Evolutionary conservation across 2,113 vertebrate genomes (phyloP).

Genomic region (Bos taurus): DNA sequence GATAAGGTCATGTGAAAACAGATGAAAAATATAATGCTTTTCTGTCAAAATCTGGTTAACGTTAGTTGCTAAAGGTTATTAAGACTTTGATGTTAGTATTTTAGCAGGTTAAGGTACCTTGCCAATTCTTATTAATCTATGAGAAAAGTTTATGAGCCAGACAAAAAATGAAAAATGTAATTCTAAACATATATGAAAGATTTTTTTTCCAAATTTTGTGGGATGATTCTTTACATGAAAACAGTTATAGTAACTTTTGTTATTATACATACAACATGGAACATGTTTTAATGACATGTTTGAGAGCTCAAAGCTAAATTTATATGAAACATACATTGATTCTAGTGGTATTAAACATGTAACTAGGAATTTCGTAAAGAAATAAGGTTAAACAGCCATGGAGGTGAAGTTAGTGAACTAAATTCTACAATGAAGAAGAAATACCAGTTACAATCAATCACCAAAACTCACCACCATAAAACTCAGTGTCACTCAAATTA

Average conservation of each 20-base stretch:
- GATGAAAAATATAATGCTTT: not conserved
- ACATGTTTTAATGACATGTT: slow-evolving; percentile 63
- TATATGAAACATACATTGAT: slow-evolving; percentile 59
- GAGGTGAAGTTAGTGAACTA: slow-evolving; percentile 87
- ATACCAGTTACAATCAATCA: slow-evolving; percentile 87
- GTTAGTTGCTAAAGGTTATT: slow-evolving; percentile 12
- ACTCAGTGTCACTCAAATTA: slow-evolving; percentile 99
- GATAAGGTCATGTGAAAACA: not conserved
- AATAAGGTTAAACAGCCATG: slow-evolving; percentile 77
- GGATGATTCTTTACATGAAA: slow-evolving; percentile 47
- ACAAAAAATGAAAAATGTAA: slow-evolving; percentile 51
- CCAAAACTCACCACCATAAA: slow-evolving; percentile 98
- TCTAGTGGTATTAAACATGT: slow-evolving; percentile 42
- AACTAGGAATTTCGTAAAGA: slow-evolving; percentile 73
- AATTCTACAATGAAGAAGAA: slow-evolving; percentile 79
- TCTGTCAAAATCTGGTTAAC: not conserved
- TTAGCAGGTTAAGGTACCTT: not conserved
- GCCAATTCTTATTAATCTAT: not conserved
- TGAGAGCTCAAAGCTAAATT: slow-evolving; percentile 62
- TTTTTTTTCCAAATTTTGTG: not conserved
- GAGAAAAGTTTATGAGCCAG: slow-evolving; percentile 36
- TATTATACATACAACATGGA: slow-evolving; percentile 36
- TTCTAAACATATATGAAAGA: slow-evolving; percentile 33
- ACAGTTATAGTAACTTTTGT: slow-evolving; percentile 39
- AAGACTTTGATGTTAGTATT: not conserved